Evolutionary conservation across 1,140 invertebrate genomes (phyloP).

Genomic region (Marisa cornuarietis): DNA sequence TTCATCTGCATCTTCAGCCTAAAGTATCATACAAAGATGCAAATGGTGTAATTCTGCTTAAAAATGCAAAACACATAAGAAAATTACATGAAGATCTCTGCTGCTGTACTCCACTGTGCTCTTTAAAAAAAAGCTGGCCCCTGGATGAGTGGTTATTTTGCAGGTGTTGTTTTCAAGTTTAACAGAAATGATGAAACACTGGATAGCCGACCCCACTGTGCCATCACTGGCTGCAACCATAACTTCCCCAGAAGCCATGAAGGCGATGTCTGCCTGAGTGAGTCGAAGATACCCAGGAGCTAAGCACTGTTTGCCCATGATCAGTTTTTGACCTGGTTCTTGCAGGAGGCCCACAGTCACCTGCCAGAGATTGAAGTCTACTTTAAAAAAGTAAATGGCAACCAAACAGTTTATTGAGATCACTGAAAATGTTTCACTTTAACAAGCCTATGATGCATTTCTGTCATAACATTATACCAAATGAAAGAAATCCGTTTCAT

Average conservation of each 20-base stretch:
- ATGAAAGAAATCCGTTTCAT: not conserved
- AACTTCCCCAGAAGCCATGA: conserved; percentile 75
- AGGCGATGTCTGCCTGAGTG: conserved; percentile 75
- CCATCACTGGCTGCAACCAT: conserved; percentile 79
- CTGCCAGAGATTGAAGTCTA: conserved; percentile 25
- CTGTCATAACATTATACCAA: not conserved
- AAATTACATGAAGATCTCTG: conserved; percentile 37
- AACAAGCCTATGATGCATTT: not conserved
- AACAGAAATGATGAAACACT: conserved; percentile 77
- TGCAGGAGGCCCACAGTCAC: conserved; percentile 47
- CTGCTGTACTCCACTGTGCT: conserved; percentile 61
- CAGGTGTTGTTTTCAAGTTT: conserved; percentile 65
- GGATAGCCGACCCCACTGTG: conserved; percentile 75
- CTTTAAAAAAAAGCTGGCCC: conserved; percentile 83
- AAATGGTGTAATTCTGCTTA: not conserved
- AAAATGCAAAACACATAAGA: not conserved
- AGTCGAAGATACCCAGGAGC: conserved; percentile 79
- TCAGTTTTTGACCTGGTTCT: conserved; percentile 34
- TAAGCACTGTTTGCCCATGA: conserved; percentile 72
- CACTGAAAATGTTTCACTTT: too few species aligned
- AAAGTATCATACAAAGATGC: not conserved
- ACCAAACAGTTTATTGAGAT: not conserved
- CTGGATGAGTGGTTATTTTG: conserved; percentile 76
- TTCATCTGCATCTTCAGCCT: not conserved
- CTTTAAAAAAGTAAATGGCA: not conserved